These are phyloP conservation scores for Agrypnus murinus DNA, from an alignment of 2,888 invertebrate genomes.

Conservation along the genomic window DNA sequence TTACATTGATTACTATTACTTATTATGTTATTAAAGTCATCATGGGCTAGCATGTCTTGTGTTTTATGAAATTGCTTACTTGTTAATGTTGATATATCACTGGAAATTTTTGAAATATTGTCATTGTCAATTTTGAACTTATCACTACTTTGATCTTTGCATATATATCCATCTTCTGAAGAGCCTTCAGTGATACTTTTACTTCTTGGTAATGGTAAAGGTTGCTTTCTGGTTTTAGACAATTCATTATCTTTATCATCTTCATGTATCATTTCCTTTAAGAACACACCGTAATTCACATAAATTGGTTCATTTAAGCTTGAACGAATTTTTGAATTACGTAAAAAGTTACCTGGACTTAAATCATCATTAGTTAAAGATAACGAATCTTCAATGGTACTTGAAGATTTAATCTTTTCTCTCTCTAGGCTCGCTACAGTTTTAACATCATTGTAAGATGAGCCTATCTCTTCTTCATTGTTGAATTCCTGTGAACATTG, in stretches of 20 bases:
- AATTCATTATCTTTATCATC: not conserved
- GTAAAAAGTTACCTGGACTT: not conserved
- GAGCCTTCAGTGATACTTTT: conserved; percentile 10
- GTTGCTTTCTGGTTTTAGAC: conserved; percentile 29
- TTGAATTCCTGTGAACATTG: conserved; percentile 43
- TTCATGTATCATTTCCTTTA: conserved; percentile 28
- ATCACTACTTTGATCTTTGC: not conserved
- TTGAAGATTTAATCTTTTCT: conserved; percentile 24
- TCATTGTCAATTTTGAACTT: not conserved
- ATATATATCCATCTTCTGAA: too few relatives aligned
- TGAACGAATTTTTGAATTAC: not conserved
- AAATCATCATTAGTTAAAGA: not conserved
- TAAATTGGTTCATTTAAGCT: conserved; percentile 51
- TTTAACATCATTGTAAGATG: too few relatives aligned
- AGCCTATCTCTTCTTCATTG: too few relatives aligned
- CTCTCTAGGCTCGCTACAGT: not conserved
- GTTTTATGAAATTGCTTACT: not conserved
- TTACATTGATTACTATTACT: not conserved
- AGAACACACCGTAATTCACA: conserved; percentile 46
- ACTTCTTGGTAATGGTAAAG: conserved; percentile 48
- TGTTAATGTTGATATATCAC: conserved; percentile 16
- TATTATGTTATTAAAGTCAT: not conserved
- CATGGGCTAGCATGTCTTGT: not conserved
- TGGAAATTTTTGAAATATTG: not conserved
- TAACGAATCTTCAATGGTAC: conserved; percentile 19